Percentiles rank a stretch among this genome's conserved stretches.
Conservation (phyloP, 2,797 vertebrate species). For the Lutjanus campechanus region DNA sequence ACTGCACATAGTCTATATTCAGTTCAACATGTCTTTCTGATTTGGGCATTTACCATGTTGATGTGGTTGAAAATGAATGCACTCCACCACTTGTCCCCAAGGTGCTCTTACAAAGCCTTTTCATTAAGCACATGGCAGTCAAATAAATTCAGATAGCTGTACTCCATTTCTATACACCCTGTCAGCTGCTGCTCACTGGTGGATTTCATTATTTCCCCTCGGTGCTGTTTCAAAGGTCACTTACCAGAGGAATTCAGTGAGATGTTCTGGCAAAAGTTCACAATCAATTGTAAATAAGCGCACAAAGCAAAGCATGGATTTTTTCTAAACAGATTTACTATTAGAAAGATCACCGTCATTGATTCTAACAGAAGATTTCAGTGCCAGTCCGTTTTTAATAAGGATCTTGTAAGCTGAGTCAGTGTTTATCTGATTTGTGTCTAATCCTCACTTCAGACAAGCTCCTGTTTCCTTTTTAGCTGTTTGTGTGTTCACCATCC, state of each 20-base stretch:
- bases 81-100: conserved; percentile 29
- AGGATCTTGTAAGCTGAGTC: not conserved
- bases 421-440: not conserved
- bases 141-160: conserved; percentile 34
- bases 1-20: conserved; percentile 25
- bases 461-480: conserved; percentile 21
- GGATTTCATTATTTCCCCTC: conserved; percentile 49
- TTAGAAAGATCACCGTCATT: conserved; percentile 1
- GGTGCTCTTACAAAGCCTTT: conserved; percentile 41
- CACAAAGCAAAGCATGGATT: not conserved
- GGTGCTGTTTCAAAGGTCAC: conserved; percentile 40
- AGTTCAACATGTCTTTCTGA: conserved; percentile 4
- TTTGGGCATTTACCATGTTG: conserved; percentile 4
- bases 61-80: conserved; percentile 38
- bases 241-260: conserved; percentile 30
- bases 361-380: conserved; percentile 10
- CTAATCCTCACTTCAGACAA: not conserved
- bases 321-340: not conserved
- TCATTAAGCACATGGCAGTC: conserved; percentile 39
- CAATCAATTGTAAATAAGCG: not conserved
- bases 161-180: conserved; percentile 10
- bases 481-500: conserved; percentile 3
- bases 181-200: conserved; percentile 37
- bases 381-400: conserved; percentile 16
- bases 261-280: conserved; percentile 16